These are phyloP conservation scores for Redunca redunca DNA, from an alignment of 2,113 vertebrate species.

Conservation along the genomic window DNA sequence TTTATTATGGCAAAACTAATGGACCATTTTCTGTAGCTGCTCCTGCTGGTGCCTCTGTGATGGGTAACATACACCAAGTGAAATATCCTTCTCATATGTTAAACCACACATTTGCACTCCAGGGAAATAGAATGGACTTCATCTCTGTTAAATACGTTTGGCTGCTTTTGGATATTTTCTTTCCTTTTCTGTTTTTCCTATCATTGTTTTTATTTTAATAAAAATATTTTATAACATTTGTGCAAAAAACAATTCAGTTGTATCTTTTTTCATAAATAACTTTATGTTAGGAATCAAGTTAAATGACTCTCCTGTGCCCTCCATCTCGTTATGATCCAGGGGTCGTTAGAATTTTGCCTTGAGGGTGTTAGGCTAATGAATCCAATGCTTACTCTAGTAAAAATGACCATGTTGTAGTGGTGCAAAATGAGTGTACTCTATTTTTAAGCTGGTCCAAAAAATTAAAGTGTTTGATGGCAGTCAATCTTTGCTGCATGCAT, in stretches of 20 bases:
- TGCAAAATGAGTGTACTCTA: conserved; percentile 38
- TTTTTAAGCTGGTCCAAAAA: conserved; percentile 60
- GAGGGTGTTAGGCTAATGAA: conserved; percentile 71
- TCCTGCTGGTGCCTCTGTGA: conserved; percentile 35
- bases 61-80: not conserved
- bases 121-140: conserved; percentile 28
- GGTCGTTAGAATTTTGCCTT: conserved; percentile 61
- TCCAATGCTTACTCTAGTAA: conserved; percentile 54
- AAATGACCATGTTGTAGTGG: conserved; percentile 54
- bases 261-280: conserved; percentile 47
- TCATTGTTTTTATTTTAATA: conserved; percentile 53
- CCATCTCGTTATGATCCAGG: conserved; percentile 69
- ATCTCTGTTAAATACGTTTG: conserved; percentile 62
- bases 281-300: conserved; percentile 62
- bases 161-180: conserved; percentile 41
- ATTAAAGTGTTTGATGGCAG: conserved; percentile 50
- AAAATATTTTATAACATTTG: conserved; percentile 66
- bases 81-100: not conserved
- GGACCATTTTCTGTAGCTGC: conserved; percentile 33
- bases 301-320: conserved; percentile 74
- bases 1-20: conserved; percentile 55
- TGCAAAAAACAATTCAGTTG: conserved; percentile 54
- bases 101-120: not conserved
- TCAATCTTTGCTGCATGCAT: conserved; percentile 32
- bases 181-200: conserved; percentile 65